Evolutionary conservation across 2,113 vertebrate species (phyloP).

Genomic region (Ramphastos sulfuratus): DNA sequence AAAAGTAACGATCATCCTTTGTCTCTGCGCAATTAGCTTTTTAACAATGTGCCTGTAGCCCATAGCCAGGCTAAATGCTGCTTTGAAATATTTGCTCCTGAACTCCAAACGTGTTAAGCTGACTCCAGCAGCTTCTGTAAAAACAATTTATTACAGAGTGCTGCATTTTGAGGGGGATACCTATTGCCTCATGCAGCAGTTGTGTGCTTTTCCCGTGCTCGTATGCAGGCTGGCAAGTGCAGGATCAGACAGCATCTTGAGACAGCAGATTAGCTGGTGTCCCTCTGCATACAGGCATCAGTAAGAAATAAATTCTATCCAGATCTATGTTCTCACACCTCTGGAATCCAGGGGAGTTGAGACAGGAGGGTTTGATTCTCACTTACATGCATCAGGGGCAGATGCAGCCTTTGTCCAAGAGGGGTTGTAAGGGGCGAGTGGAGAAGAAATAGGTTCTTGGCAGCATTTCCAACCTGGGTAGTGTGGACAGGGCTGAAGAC

Average conservation of each 20-base stretch:
- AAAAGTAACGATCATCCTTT: constrained; percentile 46
- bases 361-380: not conserved
- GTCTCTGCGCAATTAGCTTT: constrained; percentile 28
- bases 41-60: constrained; percentile 47
- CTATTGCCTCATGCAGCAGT: not conserved
- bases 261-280: accelerated
- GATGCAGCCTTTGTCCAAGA: not conserved
- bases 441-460: not conserved
- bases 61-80: not conserved
- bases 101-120: not conserved
- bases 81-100: constrained; percentile 43
- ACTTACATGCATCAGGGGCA: not conserved
- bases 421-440: not conserved
- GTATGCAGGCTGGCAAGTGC: not conserved
- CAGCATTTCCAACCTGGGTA: not conserved
- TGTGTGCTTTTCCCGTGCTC: accelerated
- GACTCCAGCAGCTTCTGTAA: constrained; percentile 18
- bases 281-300: not conserved
- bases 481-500: not conserved
- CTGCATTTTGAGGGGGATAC: not conserved
- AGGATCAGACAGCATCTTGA: not conserved
- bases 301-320: not conserved
- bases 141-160: not conserved
- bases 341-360: not conserved
- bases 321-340: not conserved